Evolutionary conservation across 2,113 vertebrate genomes (phyloP), one percentile per base, ranked within the genome.

Genomic region (Orthochromis malagaraziensis): DNA sequence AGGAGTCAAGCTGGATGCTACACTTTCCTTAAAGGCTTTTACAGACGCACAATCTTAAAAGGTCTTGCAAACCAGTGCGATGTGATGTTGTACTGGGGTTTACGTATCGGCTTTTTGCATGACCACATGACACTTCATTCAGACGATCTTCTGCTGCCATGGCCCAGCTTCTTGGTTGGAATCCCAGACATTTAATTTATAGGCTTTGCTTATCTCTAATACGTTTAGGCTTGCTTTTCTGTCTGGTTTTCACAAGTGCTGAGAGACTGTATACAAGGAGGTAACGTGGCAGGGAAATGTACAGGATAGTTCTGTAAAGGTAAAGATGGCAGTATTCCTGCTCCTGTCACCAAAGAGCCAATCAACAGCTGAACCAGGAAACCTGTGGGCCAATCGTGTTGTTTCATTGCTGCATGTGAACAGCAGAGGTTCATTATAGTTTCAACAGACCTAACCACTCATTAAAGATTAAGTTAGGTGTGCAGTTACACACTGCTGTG

Each of bases 261-360:
- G 3, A 45, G 38, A 73, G 65, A 16, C 0, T 0, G 21, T 3
- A 63, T 16, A 70, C 38, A 42, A 6, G 65, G n/a, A 42, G 65
- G n/a, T 0, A 38, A 16, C 38, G 26, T 9, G n/a, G 68, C 38
- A 73, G 9, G 40, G 2, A 45, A 73, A 73, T 45, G 21, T 45
- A 45, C 6, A 0, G 2, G 21, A 45, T 9, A 73, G 68, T 26
- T 45, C 0, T 70, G 21, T 10, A 26, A 68, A 3, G 6, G 6
- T 40, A 40, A 45, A 73, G 38, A 75, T 47, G 24, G 6, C 14
- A 16, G 70, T 29, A 26, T 16, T 47, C 70, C 70, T 7, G 24
- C 42, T 19, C 6, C 0, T 75, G 70, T 29, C 24, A 47, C 42
- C 4, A 19, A 29, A 75, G 70, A 75, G 70, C 42, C 68, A 73